Base-by-base conservation (phyloP, 2,797 vertebrate species). In the Alcedo quadribrachys region DNA sequence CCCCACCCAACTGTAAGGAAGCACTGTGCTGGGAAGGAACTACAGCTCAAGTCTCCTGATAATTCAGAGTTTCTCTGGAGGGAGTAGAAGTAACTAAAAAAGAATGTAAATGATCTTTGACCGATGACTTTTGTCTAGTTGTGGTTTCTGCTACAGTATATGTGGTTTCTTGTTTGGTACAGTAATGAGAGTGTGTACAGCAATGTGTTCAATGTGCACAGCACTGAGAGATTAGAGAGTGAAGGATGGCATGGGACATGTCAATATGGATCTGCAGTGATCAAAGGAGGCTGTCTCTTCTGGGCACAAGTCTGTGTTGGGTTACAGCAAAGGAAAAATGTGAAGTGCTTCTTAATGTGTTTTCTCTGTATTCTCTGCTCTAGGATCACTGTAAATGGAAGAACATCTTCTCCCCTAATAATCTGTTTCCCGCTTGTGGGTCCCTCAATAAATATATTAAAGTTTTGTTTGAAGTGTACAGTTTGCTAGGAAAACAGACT, bases 201-300 rank as follows among this genome's bases (percentile, higher is more conserved):
- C 92, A 85, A 91, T 82, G 91, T 84, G 89, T 88, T 95, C 93
- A 94, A 89, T 82, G 94, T 90, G 89, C 92, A 81, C 90, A 68
- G 92, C 60, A 80, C 92, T 83, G 94, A 89, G 95, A 96, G 95
- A 97, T 96, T 97, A 96, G 95, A 95, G 94, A 95, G 86, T 70
- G 93, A 95, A 93, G 94, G 91, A 94, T 96, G 94, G 95, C 91
- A 96, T 96, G 95, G 95, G 95, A 96, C 93, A 91, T 93, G 96
- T 97, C 96, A 96, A 92, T 96, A 96, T 88, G 94, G 95, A 97
- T 97, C 96, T 95, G 92, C 81, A 74, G 24, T 96, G 95, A 97
- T 97, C 96, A 97, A 97, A 97, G 95, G 86, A 96, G 80, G 65
- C 81, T 84, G 89, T 74, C 95, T 95, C 92, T 96, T 88, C 92